phyloP scores from a whole-genome alignment of 2,113 vertebrate species.

The Stegostoma tigrinum region DNA sequence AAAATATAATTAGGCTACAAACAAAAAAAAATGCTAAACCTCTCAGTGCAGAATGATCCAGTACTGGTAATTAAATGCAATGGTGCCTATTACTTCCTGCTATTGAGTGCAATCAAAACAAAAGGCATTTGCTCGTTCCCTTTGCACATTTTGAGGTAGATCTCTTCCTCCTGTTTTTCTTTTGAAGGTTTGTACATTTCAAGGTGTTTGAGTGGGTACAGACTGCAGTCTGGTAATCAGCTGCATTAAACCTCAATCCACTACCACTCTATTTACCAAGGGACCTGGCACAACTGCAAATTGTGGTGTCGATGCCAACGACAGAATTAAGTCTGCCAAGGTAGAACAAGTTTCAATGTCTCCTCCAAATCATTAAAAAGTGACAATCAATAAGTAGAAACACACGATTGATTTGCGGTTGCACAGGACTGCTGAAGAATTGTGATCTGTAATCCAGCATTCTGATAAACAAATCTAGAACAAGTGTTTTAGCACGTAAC shows the following conservation, averaged over 20 bases:
- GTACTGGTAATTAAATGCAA: not conserved
- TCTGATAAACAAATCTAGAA: not conserved
- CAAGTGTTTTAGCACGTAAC: not conserved
- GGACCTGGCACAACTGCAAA: not conserved
- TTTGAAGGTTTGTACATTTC: not conserved
- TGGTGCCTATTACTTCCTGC: not conserved
- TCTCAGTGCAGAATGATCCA: not conserved
- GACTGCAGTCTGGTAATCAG: not conserved
- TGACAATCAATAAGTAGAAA: not conserved
- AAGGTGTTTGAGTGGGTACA: not conserved
- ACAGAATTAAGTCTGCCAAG: not conserved
- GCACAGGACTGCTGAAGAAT: not conserved
- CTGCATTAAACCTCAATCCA: not conserved
- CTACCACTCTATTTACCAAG: not conserved
- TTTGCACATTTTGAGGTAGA: not conserved
- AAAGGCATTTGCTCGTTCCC: not conserved
- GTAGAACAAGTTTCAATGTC: not conserved
- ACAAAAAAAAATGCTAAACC: not conserved
- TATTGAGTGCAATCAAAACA: not conserved
- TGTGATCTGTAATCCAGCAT: not conserved
- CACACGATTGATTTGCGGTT: not conserved
- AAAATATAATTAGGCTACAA: conserved; percentile 11
- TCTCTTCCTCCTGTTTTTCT: not conserved
- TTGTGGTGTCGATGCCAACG: not conserved
- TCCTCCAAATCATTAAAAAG: not conserved